Evolutionary conservation across 2,888 invertebrate genomes (phyloP), one percentile per base, ranked within the genome.

Genomic region (Bibio marci): DNA sequence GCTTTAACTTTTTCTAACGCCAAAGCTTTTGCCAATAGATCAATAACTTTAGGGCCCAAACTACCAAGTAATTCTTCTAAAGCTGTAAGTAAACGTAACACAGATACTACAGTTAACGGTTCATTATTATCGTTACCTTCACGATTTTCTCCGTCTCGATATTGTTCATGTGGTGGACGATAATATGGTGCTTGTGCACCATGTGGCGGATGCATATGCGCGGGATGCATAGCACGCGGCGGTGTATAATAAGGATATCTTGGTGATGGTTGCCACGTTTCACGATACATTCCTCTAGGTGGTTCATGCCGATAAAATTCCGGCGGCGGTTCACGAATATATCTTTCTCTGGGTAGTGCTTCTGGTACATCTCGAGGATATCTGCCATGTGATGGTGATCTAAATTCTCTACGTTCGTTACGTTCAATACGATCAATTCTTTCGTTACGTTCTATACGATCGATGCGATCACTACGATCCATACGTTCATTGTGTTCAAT

Each of bases 11-110:
- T 85, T 52, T 86, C 85, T 61, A 85, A 70, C 30, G 75, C 78
- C 34, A 86, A 57, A 0, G 85, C 85, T 43, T 76, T 75, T 0
- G 77, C 76, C n/a, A 87, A 61, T 45, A 87, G 56, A 43, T 79
- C 76, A 1, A 83, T 74, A 12, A 85, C 67, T 58, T 77, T 80
- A 0, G 85, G 85, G 0, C 85, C 86, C 6, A 87, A 63, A 28
- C 83, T 82, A n/a, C 87, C 87, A 36, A 88, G 62, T 51, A 81
- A 79, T 47, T 78, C 79, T 55, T 88, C 87, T 5, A 88, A 62
- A 1, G 86, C 86, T 1, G 83, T 81, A 0, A 88, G 64, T 45
- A 81, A 64, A 28, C 86, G 67, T 41, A 87, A 58, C 36, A 82
- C 77, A 18, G 70, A 71, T 3, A 80, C 74, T 7, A 78, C 66